These are phyloP conservation scores for Biston betularia DNA, from an alignment of 2,888 invertebrate genomes.

Conservation along the genomic window DNA sequence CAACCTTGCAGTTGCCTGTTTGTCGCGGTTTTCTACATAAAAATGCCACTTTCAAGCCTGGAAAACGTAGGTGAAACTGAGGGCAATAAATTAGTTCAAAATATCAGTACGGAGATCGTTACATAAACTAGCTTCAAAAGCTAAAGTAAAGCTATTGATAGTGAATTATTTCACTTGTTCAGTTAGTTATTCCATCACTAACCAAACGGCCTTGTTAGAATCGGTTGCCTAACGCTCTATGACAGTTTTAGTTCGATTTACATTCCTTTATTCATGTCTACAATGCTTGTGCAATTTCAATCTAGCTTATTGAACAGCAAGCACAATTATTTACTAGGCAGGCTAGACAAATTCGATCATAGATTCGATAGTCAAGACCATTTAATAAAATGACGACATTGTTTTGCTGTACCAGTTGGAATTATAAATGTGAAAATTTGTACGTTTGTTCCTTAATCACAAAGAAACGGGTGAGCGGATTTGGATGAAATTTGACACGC, in stretches of 20 bases:
- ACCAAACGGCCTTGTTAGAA: constrained; percentile 29
- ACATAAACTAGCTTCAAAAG: neutral
- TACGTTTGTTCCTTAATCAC: too few species aligned
- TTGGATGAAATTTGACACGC: too few species aligned
- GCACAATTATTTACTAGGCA: neutral
- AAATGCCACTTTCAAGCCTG: too few species aligned
- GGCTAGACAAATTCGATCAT: neutral
- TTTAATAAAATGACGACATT: neutral
- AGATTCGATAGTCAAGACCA: neutral
- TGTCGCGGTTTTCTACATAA: too few species aligned
- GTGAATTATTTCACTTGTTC: constrained; percentile 33
- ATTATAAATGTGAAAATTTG: too few species aligned
- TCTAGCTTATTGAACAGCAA: constrained; percentile 11
- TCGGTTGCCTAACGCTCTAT: constrained; percentile 26
- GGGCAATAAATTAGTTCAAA: too few species aligned
- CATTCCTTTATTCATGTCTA: constrained; percentile 26
- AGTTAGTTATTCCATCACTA: constrained; percentile 7
- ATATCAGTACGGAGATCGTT: too few species aligned
- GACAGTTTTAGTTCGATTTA: constrained; percentile 33
- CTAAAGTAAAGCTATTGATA: constrained; percentile 1
- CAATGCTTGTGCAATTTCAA: constrained; percentile 29
- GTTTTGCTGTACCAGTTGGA: too few species aligned
- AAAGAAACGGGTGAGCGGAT: too few species aligned
- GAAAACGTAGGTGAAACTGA: too few species aligned
- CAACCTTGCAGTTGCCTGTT: too few species aligned